A percentile compares a stretch with the other conserved stretches of the same genome.
These are phyloP conservation scores for Resseliella maxima DNA, from an alignment of 2,888 invertebrate genomes.

Conservation along the genomic window DNA sequence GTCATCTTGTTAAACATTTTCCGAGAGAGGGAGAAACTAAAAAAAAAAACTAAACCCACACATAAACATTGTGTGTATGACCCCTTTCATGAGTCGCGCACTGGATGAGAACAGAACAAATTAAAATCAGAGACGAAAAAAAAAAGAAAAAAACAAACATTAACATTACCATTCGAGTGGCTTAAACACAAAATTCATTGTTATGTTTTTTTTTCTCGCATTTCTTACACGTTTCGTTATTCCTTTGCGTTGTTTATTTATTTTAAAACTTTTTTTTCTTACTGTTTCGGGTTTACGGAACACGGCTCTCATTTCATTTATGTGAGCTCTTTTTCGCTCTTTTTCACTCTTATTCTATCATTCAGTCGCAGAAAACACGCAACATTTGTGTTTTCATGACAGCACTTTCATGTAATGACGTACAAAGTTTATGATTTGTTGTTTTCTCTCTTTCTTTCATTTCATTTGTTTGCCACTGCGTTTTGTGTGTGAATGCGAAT, in stretches of 20 bases:
- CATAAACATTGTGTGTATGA: conserved; percentile 14
- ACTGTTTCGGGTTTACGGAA: conserved; percentile 25
- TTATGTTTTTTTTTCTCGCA: not conserved
- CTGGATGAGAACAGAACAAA: conserved; percentile 36
- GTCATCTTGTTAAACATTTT: too few relatives aligned
- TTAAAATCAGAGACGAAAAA: not conserved
- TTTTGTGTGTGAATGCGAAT: too few relatives aligned
- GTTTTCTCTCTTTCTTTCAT: not conserved
- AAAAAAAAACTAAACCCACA: too few relatives aligned
- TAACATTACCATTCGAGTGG: not conserved
- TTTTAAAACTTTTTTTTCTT: too few relatives aligned
- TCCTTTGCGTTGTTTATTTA: not conserved
- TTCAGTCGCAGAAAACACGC: not conserved
- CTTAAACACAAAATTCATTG: not conserved
- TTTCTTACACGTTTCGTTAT: conserved; percentile 17
- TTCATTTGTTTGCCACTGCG: not conserved
- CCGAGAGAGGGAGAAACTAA: too few relatives aligned
- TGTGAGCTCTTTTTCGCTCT: not conserved
- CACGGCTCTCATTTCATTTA: conserved; percentile 17
- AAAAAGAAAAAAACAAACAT: not conserved
- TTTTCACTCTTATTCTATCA: not conserved
- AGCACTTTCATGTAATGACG: conserved; percentile 35
- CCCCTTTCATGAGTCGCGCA: not conserved
- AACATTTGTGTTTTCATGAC: not conserved
- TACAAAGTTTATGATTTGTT: conserved; percentile 29